Evolutionary conservation across 2,888 invertebrate genomes (phyloP), one percentile per base, ranked within the genome.

Genomic region (Papilio gigon): DNA sequence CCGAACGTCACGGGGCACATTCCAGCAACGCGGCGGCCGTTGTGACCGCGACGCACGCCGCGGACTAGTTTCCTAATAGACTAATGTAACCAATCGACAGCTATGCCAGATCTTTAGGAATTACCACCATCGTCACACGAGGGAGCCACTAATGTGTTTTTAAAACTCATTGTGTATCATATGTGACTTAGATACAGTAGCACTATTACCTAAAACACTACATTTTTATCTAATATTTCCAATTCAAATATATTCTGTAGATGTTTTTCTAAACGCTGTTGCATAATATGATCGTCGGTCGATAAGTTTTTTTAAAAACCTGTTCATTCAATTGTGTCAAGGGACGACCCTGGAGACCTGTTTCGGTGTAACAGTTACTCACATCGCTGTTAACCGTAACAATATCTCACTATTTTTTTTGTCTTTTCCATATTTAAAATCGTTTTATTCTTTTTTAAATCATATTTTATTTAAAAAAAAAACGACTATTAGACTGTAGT

Each of bases 251-350:
- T 44, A 44, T 44, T 35, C 1, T 44, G 4, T 30, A 56, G n/a
- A 17, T 17, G n/a, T 56, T 63, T 47, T 68, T 58, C 64, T 58
- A 56, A 68, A 56, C 14, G 42, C 22, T 25, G 27, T 67, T 37
- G 37, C 65, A 47, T 64, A 68, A 60, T 58, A 20, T 27, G 11
- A 37, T 22, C 60, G 50, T 20, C 50, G 56, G 50, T 37, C 30
- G 61, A 67, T 66, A 63, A 64, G 67, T 53, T 50, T 60, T 64
- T 59, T 65, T n/a, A n/a, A 60, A 70, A 69, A 71, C 73, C 70
- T 67, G 71, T 71, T 72, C 61, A 67, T 63, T 63, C 67, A 72
- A 72, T 71, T 70, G 70, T 72, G 72, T 73, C 71, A 72, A 72
- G 73, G 70, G 70, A 70, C 63, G 67, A 69, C 65, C 68, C 53